Evolutionary conservation across 2,797 vertebrate genomes (phyloP).

Genomic region (Siniperca undulata): DNA sequence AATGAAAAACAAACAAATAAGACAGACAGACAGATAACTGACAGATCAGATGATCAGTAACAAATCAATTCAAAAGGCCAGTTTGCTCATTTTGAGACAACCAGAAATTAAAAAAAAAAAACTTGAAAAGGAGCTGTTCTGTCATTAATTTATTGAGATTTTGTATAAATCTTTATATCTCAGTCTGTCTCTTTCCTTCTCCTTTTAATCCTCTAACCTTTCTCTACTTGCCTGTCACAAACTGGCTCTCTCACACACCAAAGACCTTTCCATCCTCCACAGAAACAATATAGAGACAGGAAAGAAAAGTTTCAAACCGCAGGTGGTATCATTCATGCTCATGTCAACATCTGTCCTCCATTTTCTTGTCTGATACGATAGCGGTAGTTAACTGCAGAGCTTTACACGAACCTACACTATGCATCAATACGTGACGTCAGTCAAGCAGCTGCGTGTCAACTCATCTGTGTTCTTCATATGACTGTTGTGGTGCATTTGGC

Average conservation of each 20-base stretch:
- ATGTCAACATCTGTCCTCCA: conserved; percentile 46
- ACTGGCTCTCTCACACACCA: not conserved
- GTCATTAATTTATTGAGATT: not conserved
- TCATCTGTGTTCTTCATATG: not conserved
- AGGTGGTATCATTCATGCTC: conserved; percentile 41
- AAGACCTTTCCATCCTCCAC: not conserved
- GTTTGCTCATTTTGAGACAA: not conserved
- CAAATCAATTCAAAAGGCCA: not conserved
- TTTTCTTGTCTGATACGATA: conserved; percentile 32
- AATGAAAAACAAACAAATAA: not conserved
- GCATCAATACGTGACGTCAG: conserved; percentile 36
- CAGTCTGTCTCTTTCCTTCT: not conserved
- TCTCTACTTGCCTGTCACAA: not conserved
- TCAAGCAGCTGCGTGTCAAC: conserved; percentile 1
- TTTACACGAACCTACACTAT: conserved; percentile 23
- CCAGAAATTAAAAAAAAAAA: not conserved
- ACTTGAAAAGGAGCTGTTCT: not conserved
- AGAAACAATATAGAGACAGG: conserved; percentile 15
- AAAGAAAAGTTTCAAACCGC: conserved; percentile 38
- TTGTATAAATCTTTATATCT: not conserved
- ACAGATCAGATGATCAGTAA: not conserved
- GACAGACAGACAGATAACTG: not conserved
- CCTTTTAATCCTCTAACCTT: conserved; percentile 4
- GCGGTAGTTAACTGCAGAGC: conserved; percentile 4
- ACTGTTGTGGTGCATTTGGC: conserved; percentile 32